Base-by-base conservation (phyloP, 92 coral and sea anemone species). In the Anthopleura xanthogrammica region DNA sequence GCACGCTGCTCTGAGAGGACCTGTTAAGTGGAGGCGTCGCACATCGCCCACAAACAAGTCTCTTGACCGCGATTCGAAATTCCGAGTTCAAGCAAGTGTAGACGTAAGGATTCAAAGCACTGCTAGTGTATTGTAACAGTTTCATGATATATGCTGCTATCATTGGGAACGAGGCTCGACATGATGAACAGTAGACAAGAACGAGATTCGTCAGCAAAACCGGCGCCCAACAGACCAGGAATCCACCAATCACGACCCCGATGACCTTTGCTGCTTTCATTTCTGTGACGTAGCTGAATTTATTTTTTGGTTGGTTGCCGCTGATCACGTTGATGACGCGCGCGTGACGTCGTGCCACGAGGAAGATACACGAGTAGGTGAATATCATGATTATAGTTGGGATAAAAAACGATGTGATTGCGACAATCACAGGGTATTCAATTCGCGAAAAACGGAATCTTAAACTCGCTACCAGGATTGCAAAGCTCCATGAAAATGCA, bases 181-280 rank as follows among this genome's bases (percentile, higher is more conserved):
- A 89, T 40, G 81, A 52, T 5, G 22, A 12, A 79, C 92, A 89
- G 40, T 41, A 81, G 75, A 46, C 73, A 16, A 77, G 48, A 64
- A 40, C 76, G 4, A 89, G 62, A 56, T 89, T 89, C 39, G 85
- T 78, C 82, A 86, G 42, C 70, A 89, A 86, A 40, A 85, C 82
- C 17, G 89, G 89, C 65, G 89, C 85, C 92, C 92, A 89, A 41
- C 92, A 89, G 41, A 89, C 54, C 48, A 89, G 41, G 60, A 89
- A 89, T 62, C 83, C 92, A 11, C 89, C 86, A 65, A 89, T 80
- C 42, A 89, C 92, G 19, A 72, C 87, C 19, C 90, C 92, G 41
- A 89, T 79, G 7, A 89, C 85, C 50, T 87, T 80, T 1, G 92
- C 89, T 5, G 92, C 92, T 66, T 89, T 89, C 78, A 89, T 77